Evolutionary conservation across 2,797 vertebrate species (phyloP), one percentile per base, ranked within the genome.

Genomic region (Anabacerthia variegaticeps): DNA sequence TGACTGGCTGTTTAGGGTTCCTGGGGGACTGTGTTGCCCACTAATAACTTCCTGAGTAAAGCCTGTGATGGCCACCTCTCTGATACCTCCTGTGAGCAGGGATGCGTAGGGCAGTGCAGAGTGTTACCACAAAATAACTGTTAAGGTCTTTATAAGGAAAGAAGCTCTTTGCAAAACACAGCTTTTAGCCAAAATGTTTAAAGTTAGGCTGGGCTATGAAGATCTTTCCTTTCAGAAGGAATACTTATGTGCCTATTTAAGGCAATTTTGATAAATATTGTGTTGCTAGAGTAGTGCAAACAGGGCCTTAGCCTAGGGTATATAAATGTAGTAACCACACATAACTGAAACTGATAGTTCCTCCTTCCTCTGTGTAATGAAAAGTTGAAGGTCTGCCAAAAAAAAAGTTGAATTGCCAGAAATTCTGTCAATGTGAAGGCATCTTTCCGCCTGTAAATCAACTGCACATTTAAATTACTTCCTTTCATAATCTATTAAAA

Each of bases 351-450:
- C 78, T 61, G 87, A 95, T 78, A 93, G 51, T 59, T 92, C 82
- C 95, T 96, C 89, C 94, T 97, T 96, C 93, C 89, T 94, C 87
- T 94, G 58, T 95, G 69, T 85, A 94, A 96, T 89, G 85, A 95
- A 84, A 94, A 85, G 55, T 69, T 96, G 94, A 87, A 94, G 68
- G 73, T 67, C 94, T 96, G 95, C 95, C 95, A 97, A 93, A 83
- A 92, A 46, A 44, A 68, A 37, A 41, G 49, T 90, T 90, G 58
- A 88, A 94, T 88, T 94, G 95, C 94, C 95, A 96, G 89, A 96
- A 94, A 89, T 88, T 94, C 72, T 92, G 81, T 95, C 95, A 93
- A 91, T 93, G 68, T 76, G 88, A 97, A 96, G 74, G 61, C 90
- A 96, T 95, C 91, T 95, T 93, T 91, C 94, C 8, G 67, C 76